Conservation (phyloP, 2,797 vertebrate genomes). For the Novumbra hubbsi region DNA sequence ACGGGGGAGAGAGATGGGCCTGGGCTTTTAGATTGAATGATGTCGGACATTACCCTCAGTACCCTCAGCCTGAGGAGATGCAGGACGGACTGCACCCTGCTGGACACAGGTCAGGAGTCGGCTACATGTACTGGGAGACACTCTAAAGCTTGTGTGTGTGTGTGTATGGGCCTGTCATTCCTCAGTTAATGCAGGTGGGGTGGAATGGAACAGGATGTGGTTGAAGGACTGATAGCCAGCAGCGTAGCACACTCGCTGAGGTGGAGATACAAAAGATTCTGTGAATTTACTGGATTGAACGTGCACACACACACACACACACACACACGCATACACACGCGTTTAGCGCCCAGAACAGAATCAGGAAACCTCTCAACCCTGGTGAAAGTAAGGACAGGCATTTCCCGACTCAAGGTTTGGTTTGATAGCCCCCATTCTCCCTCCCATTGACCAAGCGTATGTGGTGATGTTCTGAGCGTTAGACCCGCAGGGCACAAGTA, state of each 20-base stretch:
- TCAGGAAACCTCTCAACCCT: constrained; percentile 1
- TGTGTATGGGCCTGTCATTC: not conserved
- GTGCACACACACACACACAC: not conserved
- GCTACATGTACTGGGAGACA: no score
- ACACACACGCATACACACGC: not conserved
- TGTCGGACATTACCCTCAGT: no score
- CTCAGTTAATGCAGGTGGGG: not conserved
- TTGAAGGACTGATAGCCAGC: not conserved
- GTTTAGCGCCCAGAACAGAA: not conserved
- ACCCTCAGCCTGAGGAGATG: not conserved
- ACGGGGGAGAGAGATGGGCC: not conserved
- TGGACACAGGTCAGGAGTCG: no score
- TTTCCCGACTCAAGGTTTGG: not conserved
- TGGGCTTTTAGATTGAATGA: not conserved
- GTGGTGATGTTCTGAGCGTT: constrained; percentile 32
- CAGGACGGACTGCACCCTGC: no score
- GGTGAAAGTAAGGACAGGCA: not conserved
- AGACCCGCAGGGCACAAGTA: constrained; percentile 52
- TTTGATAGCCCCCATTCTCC: not conserved
- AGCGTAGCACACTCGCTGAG: not conserved
- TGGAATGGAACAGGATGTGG: not conserved
- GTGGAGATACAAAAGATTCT: not conserved
- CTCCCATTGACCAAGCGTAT: not conserved
- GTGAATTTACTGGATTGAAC: not conserved
- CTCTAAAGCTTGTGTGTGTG: not conserved